Evolutionary conservation across 2,888 invertebrate genomes (phyloP).

Genomic region (Ariolimax columbianus): DNA sequence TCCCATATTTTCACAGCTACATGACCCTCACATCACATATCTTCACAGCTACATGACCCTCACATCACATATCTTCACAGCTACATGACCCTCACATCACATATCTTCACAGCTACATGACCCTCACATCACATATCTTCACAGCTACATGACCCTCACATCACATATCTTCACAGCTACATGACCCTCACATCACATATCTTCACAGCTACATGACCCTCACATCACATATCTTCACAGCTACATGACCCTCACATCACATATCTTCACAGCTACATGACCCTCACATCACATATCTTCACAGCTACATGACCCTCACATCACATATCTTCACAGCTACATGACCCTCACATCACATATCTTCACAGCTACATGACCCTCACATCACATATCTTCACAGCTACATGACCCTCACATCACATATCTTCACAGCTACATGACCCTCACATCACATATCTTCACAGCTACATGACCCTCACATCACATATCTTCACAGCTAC

Average conservation of each 20-base stretch:
- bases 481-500: neutral
- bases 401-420: neutral
- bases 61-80: too few relatives aligned
- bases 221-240: neutral
- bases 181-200: neutral
- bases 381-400: neutral
- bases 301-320: neutral
- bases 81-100: neutral
- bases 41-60: neutral
- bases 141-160: too few relatives aligned
- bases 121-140: neutral
- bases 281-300: neutral
- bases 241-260: neutral
- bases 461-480: too few relatives aligned
- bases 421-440: neutral
- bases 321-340: neutral
- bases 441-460: neutral
- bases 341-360: neutral
- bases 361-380: too few relatives aligned
- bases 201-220: neutral
- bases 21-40: neutral
- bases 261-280: too few relatives aligned
- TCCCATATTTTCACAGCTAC: too few relatives aligned
- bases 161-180: neutral
- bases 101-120: neutral